Evolutionary conservation across 2,888 invertebrate species (phyloP).

Genomic region (Pristionchus entomophagus): DNA sequence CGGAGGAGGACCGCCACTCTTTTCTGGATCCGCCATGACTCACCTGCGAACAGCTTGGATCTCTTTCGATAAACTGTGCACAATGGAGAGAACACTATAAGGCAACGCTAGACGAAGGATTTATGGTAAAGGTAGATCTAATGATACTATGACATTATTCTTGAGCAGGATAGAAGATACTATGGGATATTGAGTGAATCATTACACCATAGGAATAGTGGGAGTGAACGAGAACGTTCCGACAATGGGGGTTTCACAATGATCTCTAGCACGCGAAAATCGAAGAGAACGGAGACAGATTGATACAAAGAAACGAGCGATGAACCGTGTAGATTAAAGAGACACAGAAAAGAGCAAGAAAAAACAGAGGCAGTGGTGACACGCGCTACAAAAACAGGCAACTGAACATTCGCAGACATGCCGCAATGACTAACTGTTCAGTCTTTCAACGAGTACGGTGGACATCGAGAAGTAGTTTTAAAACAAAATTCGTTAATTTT

Average conservation of each 20-base stretch:
- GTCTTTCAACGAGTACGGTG: background rate
- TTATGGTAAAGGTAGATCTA: no score
- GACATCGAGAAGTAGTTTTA: background rate
- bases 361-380: slow-evolving; percentile 8
- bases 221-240: no score
- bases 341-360: background rate
- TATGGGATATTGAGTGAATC: no score
- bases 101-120: no score
- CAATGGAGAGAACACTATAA: no score
- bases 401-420: background rate
- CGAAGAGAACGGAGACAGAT: background rate
- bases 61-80: background rate
- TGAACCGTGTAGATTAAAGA: background rate
- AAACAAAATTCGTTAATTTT: no score
- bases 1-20: slow-evolving; percentile 16
- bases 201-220: no score
- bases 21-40: slow-evolving; percentile 21
- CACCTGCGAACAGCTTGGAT: background rate
- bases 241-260: background rate
- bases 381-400: background rate
- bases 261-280: background rate
- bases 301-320: background rate
- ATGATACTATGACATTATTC: no score
- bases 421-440: background rate
- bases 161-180: no score